These are phyloP conservation scores for Drosophila simulans DNA, from an alignment of 1,140 invertebrate species.

Conservation along the genomic window DNA sequence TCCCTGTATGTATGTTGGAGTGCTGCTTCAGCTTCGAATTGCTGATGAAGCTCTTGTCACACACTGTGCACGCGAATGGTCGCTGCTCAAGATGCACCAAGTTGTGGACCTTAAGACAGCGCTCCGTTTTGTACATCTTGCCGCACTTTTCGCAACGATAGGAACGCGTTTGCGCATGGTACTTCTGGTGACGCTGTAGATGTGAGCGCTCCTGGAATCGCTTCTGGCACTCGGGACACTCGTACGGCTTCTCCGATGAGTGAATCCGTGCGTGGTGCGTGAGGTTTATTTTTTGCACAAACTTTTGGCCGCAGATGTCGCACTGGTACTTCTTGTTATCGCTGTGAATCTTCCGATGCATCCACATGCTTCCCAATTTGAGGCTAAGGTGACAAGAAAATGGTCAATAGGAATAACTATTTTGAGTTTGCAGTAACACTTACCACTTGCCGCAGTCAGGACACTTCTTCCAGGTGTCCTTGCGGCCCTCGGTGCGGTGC, in stretches of 20 bases:
- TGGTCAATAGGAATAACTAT: neutral
- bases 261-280: conserved; percentile 86
- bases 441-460: conserved; percentile 86
- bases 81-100: conserved; percentile 85
- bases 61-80: conserved; percentile 85
- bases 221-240: conserved; percentile 87
- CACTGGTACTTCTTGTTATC: conserved; percentile 85
- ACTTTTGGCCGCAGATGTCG: conserved; percentile 85
- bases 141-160: conserved; percentile 85
- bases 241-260: conserved; percentile 87
- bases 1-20: conserved; percentile 86
- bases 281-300: conserved; percentile 86
- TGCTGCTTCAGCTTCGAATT: conserved; percentile 86
- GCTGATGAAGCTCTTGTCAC: conserved; percentile 86
- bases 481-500: conserved; percentile 74
- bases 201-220: conserved; percentile 85
- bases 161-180: conserved; percentile 85
- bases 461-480: conserved; percentile 84
- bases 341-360: conserved; percentile 85
- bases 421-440: conserved; percentile 26
- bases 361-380: conserved; percentile 85
- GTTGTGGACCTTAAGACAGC: conserved; percentile 85
- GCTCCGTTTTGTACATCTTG: conserved; percentile 86
- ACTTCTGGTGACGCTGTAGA: conserved; percentile 85
- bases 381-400: conserved; percentile 68